These are phyloP conservation scores for Sarotherodon lohbergeri DNA, from an alignment of 2,113 vertebrate species.

Conservation along the genomic window DNA sequence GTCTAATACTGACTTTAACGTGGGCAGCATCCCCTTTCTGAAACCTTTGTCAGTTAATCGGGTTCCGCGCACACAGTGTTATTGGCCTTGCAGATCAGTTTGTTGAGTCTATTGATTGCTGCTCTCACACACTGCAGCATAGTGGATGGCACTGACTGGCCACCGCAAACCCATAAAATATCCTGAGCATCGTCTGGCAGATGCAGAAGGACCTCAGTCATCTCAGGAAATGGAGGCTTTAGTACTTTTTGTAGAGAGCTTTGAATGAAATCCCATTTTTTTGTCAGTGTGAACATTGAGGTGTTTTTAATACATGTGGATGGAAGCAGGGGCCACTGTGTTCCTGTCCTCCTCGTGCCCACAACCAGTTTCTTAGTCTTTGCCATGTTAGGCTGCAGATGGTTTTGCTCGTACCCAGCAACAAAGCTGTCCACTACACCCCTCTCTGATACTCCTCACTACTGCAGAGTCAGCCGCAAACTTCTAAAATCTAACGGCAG, in stretches of 20 bases:
- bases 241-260: not conserved
- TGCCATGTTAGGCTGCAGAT: not conserved
- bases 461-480: not conserved
- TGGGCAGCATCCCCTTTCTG: not conserved
- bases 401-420: not conserved
- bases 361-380: not conserved
- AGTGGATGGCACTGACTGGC: not conserved
- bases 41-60: not conserved
- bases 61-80: not conserved
- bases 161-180: not conserved
- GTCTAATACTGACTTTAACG: not conserved
- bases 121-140: not conserved
- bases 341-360: not conserved
- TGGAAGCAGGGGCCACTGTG: not conserved
- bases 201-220: not conserved
- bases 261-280: not conserved
- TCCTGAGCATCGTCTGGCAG: not conserved
- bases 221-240: not conserved
- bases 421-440: not conserved
- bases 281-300: not conserved
- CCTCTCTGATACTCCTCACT: not conserved
- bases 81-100: not conserved
- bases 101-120: not conserved
- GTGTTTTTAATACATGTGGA: not conserved
- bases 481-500: accelerated